phyloP scores from a whole-genome alignment of 2,797 vertebrate species.

The Chaetodon trifasciatus region DNA sequence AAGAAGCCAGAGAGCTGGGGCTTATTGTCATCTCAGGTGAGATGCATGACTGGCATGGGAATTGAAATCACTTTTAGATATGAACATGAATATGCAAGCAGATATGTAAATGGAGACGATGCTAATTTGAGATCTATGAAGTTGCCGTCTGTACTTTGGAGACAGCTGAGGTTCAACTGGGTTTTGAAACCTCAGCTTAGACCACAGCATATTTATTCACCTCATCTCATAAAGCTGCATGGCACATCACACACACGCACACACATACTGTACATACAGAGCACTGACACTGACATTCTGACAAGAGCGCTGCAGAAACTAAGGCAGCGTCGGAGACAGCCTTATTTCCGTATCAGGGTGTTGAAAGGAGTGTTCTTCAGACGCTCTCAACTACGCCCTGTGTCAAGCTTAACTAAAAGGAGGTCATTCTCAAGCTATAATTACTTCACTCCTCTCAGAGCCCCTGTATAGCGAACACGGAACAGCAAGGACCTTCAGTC shows the following conservation, averaged over 20 bases:
- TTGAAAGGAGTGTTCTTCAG: constrained; percentile 49
- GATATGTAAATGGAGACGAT: constrained; percentile 47
- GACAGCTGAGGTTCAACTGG: constrained; percentile 23
- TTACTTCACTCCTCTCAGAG: constrained; percentile 46
- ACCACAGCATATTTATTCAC: constrained; percentile 49
- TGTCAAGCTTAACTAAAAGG: constrained; percentile 58
- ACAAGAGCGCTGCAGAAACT: constrained; percentile 23
- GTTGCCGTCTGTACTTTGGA: constrained; percentile 16
- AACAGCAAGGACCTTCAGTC: constrained; percentile 15
- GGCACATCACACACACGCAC: constrained; percentile 46
- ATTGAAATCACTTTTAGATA: constrained; percentile 41
- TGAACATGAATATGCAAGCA: constrained; percentile 58
- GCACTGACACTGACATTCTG: constrained; percentile 32
- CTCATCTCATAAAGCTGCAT: constrained; percentile 47
- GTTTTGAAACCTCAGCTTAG: constrained; percentile 40
- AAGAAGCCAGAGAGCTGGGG: constrained; percentile 24
- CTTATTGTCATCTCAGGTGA: constrained; percentile 51
- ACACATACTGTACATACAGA: constrained; percentile 22
- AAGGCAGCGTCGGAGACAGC: constrained; percentile 21
- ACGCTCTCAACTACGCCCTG: constrained; percentile 21
- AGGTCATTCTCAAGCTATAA: constrained; percentile 56
- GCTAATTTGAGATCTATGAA: constrained; percentile 47
- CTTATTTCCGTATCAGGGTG: constrained; percentile 32
- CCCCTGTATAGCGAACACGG: constrained; percentile 3
- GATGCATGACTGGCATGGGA: constrained; percentile 23